Evolutionary conservation across 2,797 vertebrate genomes (phyloP), one percentile per base, ranked within the genome.

Genomic region (Dicrostonyx torquatus): DNA sequence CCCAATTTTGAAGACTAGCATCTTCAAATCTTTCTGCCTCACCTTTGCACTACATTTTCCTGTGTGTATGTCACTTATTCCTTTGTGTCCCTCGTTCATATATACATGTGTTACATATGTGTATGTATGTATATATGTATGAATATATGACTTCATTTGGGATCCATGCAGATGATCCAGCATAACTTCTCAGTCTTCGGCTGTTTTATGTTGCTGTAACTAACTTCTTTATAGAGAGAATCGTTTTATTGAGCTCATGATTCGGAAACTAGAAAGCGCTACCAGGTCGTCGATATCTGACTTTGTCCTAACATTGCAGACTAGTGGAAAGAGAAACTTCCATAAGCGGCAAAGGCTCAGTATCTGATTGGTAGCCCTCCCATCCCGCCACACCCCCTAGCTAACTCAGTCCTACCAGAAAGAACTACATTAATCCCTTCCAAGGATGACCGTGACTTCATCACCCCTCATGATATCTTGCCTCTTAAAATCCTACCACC

Each of bases 21-120:
- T 83, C 79, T 95, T 94, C 55, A 92, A 75, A 82, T 82, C 55
- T 93, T 29, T 78, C 45, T 87, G 75, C 22, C 87, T 20, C 43
- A 37, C 43, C 53, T 91, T 93, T 79, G 76, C 8, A 83, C 68
- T 20, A 5, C 31, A 64, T 91, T 84, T 43, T 73, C 31, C 22
- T 68, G 60, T 64, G 11, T 90, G 45, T 91, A 64, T 60, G 53
- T 45, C 73, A 68, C 22, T 37, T 40, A 34, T 78, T 55, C 85
- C 48, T 82, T 73, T 72, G 75, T 8, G 53, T 91, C 34, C 53
- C 26, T 93, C 55, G 45, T 66, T 78, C 17, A 53, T 50, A 20
- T n/a, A 53, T 34, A 48, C 26, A 48, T 22, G 70, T 75, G 6
- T 14, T 75, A 75, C 7, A 50, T 12, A n/a, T n/a, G 2, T 50